These are phyloP conservation scores for Caradrina clavipalpis DNA, from an alignment of 2,888 invertebrate genomes.

Conservation along the genomic window DNA sequence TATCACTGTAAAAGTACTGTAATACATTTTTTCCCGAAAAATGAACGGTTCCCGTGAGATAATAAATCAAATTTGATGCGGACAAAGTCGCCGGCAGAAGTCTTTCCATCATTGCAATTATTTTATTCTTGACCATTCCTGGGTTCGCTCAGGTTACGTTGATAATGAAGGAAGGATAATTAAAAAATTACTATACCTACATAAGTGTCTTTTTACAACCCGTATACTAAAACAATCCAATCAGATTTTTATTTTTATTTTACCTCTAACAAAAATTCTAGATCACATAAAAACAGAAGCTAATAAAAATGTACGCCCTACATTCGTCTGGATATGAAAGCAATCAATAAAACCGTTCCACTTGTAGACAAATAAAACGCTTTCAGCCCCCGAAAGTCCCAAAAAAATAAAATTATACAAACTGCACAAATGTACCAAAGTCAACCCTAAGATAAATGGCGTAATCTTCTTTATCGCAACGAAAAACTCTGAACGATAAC, in stretches of 20 bases:
- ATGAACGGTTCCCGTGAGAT: no score
- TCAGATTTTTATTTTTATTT: constrained; percentile 1
- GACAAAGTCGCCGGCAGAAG: no score
- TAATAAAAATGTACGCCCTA: constrained; percentile 37
- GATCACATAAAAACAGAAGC: constrained; percentile 19
- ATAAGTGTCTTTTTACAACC: no score
- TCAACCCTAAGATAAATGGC: constrained; percentile 81
- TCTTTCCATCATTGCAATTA: no score
- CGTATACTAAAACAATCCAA: neutral
- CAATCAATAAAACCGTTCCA: constrained; percentile 54
- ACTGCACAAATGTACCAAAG: constrained; percentile 75
- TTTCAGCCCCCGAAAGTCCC: constrained; percentile 25
- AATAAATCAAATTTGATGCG: no score
- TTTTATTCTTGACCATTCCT: no score
- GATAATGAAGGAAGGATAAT: no score
- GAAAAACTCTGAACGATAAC: constrained; percentile 84
- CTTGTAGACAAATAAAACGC: constrained; percentile 46
- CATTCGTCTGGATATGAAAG: constrained; percentile 35
- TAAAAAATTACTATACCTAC: no score
- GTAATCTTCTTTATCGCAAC: constrained; percentile 85
- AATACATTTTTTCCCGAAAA: no score
- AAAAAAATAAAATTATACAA: constrained; percentile 71
- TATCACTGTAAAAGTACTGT: no score
- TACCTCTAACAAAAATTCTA: constrained; percentile 16
- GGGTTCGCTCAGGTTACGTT: no score